Base-by-base conservation (phyloP, 2,113 vertebrate genomes). In the Centropus unirufus region DNA sequence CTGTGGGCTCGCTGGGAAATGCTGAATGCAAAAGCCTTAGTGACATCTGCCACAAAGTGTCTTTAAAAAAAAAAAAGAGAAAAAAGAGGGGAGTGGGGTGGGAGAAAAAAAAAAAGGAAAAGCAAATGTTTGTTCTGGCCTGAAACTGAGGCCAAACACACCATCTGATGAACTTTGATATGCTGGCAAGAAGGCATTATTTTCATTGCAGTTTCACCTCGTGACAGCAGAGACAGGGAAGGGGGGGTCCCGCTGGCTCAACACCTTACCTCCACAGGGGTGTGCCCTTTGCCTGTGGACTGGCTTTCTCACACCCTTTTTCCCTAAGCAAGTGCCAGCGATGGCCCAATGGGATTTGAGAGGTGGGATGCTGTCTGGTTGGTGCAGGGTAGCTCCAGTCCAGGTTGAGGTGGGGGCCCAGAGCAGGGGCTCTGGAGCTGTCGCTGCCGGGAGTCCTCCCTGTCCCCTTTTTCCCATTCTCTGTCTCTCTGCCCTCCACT, bases 61-160 rank as follows among this genome's bases (percentile, higher is more conserved):
- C 72, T 90, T 80, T 58, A 70, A 77, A 42, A 6, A 47, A 76
- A 21, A 47, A 54, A 32, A 30, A 80, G 26, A 15, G 24, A 29
- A 51, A 64, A 34, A 61, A 21, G 4, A 2, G 0, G 15, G 8
- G 27, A 16, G 18, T 17, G 54, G 8, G 7, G 5, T 17, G 58
- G 7, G 7, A 4, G 20, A 15, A 24, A 46, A 21, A 8, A 63
- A 66, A 58, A 75, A 55, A 81, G 10, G 29, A 66, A 93, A 95
- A 87, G 62, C 20, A 95, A 94, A 86, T 4, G 3, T 86, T 96
- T 88, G 46, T 62, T 89, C 91, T 96, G 75, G 82, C 79, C 34
- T 57, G 34, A 73, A 90, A 32, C 64, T 94, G 68, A 6, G 67
- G 24, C 83, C 2, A 11, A 91, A 59, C 21, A 29, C 63, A 27